Evolutionary conservation across 2,888 invertebrate genomes (phyloP).

Genomic region (Stenchaetothrips biformis): DNA sequence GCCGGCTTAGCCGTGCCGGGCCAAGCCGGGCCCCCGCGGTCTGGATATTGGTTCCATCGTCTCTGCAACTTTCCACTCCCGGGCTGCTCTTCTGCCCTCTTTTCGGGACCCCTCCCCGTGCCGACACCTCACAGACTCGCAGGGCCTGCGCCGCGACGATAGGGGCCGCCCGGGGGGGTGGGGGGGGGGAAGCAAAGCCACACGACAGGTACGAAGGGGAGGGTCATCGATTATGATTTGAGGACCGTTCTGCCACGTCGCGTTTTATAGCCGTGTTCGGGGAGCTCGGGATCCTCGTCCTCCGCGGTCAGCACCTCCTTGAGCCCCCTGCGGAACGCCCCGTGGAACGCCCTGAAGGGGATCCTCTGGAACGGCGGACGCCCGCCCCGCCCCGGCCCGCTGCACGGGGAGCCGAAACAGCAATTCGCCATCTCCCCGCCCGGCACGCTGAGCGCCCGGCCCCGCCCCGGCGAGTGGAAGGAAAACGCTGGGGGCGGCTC

Average conservation of each 20-base stretch:
- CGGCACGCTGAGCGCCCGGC: constrained; percentile 29
- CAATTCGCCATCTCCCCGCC: not conserved
- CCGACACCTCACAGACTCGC: not conserved
- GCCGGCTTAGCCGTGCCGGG: not conserved
- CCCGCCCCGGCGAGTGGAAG: constrained; percentile 34
- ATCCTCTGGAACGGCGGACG: not conserved
- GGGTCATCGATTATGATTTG: constrained; percentile 11
- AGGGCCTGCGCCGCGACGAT: too few species aligned
- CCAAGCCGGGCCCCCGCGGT: not conserved
- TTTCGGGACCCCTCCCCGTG: not conserved
- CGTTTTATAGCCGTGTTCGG: not conserved
- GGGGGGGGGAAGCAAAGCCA: not conserved
- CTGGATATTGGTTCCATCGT: constrained; percentile 20
- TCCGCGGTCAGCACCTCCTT: not conserved
- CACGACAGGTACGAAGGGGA: not conserved
- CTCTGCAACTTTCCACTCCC: constrained; percentile 1
- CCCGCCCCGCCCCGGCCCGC: not conserved
- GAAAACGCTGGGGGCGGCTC: not conserved
- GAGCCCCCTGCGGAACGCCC: not conserved
- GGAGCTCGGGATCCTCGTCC: not conserved
- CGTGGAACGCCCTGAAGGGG: not conserved
- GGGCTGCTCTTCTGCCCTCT: not conserved
- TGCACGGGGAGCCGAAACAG: constrained; percentile 2
- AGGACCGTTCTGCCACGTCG: not conserved
- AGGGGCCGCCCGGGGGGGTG: not conserved